Conservation (phyloP, 2,113 vertebrate species). For the Neomonachus schauinslandi region DNA sequence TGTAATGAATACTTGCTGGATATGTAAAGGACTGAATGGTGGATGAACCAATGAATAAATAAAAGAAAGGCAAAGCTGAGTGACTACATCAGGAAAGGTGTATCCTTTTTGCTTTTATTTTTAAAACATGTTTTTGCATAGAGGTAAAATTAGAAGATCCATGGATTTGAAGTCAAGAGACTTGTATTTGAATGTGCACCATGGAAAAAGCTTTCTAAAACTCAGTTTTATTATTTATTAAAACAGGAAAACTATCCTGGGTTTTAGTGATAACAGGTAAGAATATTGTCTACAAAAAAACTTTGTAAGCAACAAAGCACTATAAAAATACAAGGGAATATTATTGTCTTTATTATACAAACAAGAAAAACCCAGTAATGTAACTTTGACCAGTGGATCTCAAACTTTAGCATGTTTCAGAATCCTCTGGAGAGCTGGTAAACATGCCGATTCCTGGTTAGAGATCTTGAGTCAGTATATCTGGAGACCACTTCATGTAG, state of each 20-base stretch:
- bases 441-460: background rate
- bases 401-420: background rate
- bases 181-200: background rate
- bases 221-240: conserved; percentile 19
- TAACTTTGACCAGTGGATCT: background rate
- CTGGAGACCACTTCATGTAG: background rate
- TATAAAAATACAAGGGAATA: background rate
- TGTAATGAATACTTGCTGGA: background rate
- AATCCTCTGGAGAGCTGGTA: background rate
- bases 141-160: background rate
- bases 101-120: background rate
- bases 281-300: background rate
- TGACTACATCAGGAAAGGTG: background rate
- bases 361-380: background rate
- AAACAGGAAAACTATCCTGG: background rate
- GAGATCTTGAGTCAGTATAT: background rate
- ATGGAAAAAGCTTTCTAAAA: background rate
- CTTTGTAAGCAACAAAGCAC: background rate
- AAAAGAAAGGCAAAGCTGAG: background rate
- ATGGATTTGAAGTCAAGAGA: background rate
- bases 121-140: background rate
- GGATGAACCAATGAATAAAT: background rate
- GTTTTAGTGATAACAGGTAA: background rate
- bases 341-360: background rate
- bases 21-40: background rate